Evolutionary conservation across 30 jellyfish, hydroid and myxozoan species (phyloP), one percentile per base, ranked within the genome.

Genomic region (Nemopilema nomurai): DNA sequence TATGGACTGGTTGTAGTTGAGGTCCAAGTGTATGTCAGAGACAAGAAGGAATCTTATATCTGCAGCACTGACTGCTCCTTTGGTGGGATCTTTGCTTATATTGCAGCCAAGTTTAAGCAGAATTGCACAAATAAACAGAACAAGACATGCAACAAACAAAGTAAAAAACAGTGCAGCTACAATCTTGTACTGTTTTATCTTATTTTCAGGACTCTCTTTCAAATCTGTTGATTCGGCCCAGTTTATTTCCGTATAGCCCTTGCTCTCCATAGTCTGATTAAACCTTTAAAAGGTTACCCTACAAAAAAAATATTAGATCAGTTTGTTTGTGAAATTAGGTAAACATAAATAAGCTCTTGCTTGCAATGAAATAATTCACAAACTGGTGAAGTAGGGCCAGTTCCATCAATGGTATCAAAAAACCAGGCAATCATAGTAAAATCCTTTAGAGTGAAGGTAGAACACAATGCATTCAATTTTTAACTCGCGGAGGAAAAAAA

Each of bases 1-100:
- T 32, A 75, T 62, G 26, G 69, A 76, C 19, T 62, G 51, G 87
- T 87, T 71, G 74, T 77, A 87, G 24, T 77, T 67, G 19, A 77
- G 21, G 57, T 87, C 96, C 21, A 87, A 79, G 79, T 87, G 96
- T 23, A 79, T 33, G 26, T 87, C 96, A 0, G 96, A 87, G 25
- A 87, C 81, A 49, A 76, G 96, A 52, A 87, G n/a, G 82, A 87
- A 87, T 16, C 70, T 74, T 74, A 84, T 25, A 18, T 63, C 28
- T 20, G 76, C 16, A n/a, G 67, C 7, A 8, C 13, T 17, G 23
- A 3, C 18, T 1, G 50, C 32, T 4, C 23, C 62, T 1, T 4
- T 28, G 4, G 8, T 33, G 3, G 74, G 19, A 7, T 16, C 31
- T 16, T n/a, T 18, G 0, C 18, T 26, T 25, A 33, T 16, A 1